Evolutionary conservation across 2,888 invertebrate species (phyloP).

Genomic region (Yponomeuta malinellus): DNA sequence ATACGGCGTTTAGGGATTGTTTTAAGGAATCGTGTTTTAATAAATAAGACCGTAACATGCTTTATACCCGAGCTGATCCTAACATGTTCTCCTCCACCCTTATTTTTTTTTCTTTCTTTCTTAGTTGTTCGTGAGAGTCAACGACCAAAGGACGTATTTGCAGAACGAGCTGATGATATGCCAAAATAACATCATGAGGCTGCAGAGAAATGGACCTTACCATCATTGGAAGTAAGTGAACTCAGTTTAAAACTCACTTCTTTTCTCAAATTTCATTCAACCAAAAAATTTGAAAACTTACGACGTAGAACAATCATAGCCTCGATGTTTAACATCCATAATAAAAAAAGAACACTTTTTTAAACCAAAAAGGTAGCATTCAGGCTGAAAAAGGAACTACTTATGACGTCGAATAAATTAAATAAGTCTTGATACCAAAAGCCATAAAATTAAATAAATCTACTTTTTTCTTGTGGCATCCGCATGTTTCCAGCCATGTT

Average conservation of each 20-base stretch:
- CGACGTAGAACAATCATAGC: background rate
- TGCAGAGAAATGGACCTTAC: constrained; percentile 58
- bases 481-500: background rate
- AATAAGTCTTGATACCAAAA: too few relatives aligned
- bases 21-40: too few relatives aligned
- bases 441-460: too few relatives aligned
- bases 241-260: background rate
- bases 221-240: constrained; percentile 59
- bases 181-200: constrained; percentile 62
- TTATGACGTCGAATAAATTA: too few relatives aligned
- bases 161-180: constrained; percentile 70
- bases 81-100: background rate
- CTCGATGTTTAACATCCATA: too few relatives aligned
- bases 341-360: too few relatives aligned
- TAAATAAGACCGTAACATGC: too few relatives aligned
- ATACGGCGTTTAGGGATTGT: too few relatives aligned
- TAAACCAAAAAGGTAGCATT: too few relatives aligned
- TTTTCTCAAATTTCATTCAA: background rate
- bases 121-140: constrained; percentile 59
- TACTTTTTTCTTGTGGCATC: background rate
- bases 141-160: constrained; percentile 66
- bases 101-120: constrained; percentile 13
- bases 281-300: background rate
- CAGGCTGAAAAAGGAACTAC: too few relatives aligned
- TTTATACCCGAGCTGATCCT: too few relatives aligned